A percentile compares a stretch with the other conserved stretches of the same genome.
These are phyloP conservation scores for Urechis unicinctus DNA, from an alignment of 2,888 invertebrate species.

Conservation along the genomic window DNA sequence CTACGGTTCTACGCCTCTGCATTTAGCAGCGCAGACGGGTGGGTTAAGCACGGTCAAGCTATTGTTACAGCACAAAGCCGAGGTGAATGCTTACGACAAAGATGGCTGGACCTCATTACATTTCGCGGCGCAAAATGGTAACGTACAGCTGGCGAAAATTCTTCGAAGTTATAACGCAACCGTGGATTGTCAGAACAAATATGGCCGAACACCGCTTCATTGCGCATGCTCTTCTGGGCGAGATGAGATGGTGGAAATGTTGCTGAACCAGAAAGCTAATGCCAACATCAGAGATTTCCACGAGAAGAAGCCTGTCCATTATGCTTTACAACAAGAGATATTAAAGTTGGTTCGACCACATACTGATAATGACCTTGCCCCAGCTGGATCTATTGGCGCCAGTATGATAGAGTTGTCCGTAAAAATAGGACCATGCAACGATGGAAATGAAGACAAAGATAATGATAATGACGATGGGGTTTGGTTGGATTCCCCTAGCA, in stretches of 20 bases:
- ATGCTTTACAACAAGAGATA: too few species aligned
- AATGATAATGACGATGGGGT: too few species aligned
- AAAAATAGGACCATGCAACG: too few species aligned
- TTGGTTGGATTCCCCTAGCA: too few species aligned
- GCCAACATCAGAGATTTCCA: slow-evolving; percentile 23
- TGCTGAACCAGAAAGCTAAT: slow-evolving; percentile 25
- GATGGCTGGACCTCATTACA: slow-evolving; percentile 43
- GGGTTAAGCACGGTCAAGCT: slow-evolving; percentile 26
- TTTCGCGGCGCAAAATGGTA: slow-evolving; percentile 36
- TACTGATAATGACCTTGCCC: too few species aligned
- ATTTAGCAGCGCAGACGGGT: slow-evolving; percentile 37
- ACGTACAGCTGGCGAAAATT: slow-evolving; percentile 25
- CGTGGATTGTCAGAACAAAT: slow-evolving; percentile 26
- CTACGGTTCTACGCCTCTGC: slow-evolving; percentile 41
- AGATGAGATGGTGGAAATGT: slow-evolving; percentile 23
- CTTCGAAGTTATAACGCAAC: slow-evolving; percentile 28
- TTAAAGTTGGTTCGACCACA: too few species aligned
- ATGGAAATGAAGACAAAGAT: too few species aligned
- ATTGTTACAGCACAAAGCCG: slow-evolving; percentile 25
- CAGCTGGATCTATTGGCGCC: too few species aligned
- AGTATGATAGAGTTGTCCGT: too few species aligned
- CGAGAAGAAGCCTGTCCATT: slow-evolving; percentile 7
- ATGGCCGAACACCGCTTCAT: slow-evolving; percentile 35
- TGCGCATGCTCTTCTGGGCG: slow-evolving; percentile 33
- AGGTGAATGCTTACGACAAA: slow-evolving; percentile 28